Percentiles rank a stretch among this genome's conserved stretches.
Evolutionary conservation across 2,113 vertebrate species (phyloP).

Genomic region (Stegostoma tigrinum): DNA sequence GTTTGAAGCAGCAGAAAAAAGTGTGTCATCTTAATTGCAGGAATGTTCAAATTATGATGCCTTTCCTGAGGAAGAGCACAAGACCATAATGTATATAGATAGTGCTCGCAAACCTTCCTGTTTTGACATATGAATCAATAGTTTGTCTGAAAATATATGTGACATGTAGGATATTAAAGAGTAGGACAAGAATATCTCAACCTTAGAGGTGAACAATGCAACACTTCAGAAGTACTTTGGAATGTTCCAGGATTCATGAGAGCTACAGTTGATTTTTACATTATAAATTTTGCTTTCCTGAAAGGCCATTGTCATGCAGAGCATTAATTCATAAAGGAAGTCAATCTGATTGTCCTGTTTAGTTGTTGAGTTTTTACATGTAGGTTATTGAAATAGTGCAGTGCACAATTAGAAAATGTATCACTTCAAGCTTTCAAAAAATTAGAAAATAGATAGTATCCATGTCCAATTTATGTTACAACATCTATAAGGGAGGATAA

Average conservation of each 20-base stretch:
- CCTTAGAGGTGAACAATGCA: background rate
- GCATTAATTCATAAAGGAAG: background rate
- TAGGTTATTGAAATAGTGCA: background rate
- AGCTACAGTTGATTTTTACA: background rate
- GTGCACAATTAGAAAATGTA: background rate
- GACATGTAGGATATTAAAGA: background rate
- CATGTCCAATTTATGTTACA: background rate
- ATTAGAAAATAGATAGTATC: background rate
- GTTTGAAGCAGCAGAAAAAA: background rate
- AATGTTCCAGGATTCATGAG: background rate
- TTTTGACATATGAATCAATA: background rate
- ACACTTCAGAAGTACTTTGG: background rate
- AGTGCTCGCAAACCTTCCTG: background rate
- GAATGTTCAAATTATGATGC: background rate
- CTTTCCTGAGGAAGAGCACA: background rate
- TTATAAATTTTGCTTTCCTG: background rate
- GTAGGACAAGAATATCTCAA: background rate
- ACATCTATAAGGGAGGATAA: background rate
- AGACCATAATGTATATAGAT: background rate
- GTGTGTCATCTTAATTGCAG: background rate
- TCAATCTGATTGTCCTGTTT: background rate
- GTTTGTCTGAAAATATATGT: background rate
- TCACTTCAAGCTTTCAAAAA: background rate
- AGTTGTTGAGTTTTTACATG: background rate
- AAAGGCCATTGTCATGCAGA: background rate